Conservation (phyloP, 2,888 invertebrate species). For the Cephus nigrinus region DNA sequence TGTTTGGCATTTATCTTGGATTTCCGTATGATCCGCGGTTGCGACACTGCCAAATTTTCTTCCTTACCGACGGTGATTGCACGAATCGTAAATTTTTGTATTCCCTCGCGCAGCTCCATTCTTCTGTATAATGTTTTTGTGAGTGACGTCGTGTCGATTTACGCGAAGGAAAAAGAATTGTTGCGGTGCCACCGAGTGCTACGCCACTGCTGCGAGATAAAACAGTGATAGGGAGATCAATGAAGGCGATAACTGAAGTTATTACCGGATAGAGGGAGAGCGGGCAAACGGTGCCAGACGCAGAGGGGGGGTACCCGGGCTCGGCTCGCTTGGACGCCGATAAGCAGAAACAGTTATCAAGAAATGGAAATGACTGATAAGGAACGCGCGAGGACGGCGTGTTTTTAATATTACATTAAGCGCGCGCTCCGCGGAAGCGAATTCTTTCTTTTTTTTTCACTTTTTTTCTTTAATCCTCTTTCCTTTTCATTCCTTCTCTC, state of each 20-base stretch:
- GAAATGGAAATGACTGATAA: slow-evolving; percentile 71
- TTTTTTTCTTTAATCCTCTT: neutral
- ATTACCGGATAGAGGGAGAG: slow-evolving; percentile 65
- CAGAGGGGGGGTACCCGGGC: slow-evolving; percentile 27
- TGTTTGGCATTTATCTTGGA: neutral
- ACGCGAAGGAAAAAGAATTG: neutral
- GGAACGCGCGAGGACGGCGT: slow-evolving; percentile 56
- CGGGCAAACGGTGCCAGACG: slow-evolving; percentile 38
- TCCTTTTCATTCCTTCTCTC: neutral
- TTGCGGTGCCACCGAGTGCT: slow-evolving; percentile 50
- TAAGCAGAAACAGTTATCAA: slow-evolving; percentile 66
- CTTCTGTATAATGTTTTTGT: neutral
- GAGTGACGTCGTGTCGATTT: neutral
- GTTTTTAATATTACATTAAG: slow-evolving; percentile 57
- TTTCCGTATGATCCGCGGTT: neutral
- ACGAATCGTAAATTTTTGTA: neutral
- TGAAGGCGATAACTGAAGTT: slow-evolving; percentile 65
- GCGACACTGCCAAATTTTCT: neutral
- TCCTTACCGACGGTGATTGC: neutral
- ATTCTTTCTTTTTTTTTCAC: neutral
- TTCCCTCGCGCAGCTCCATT: neutral
- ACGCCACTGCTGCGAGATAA: slow-evolving; percentile 64
- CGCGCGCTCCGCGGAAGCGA: slow-evolving; percentile 17
- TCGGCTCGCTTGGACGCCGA: slow-evolving; percentile 55
- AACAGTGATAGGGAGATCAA: slow-evolving; percentile 65